These are phyloP conservation scores for Arrhamphus sclerolepis DNA, from an alignment of 2,797 vertebrate genomes.

Conservation along the genomic window DNA sequence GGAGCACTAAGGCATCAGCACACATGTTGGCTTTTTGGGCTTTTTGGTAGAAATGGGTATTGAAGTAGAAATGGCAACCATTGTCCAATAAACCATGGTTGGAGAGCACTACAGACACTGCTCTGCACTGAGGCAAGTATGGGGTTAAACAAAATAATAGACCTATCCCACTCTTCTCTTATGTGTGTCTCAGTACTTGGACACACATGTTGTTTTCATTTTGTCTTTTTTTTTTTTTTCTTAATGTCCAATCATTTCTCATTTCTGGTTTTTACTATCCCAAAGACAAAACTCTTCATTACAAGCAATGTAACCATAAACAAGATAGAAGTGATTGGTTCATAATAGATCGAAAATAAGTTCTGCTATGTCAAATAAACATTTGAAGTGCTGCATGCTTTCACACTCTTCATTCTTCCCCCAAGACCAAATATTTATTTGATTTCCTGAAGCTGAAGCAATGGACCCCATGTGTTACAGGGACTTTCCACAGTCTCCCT, in stretches of 20 bases:
- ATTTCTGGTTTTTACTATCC: conserved; percentile 10
- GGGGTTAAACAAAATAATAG: conserved; percentile 33
- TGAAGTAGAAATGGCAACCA: conserved; percentile 8
- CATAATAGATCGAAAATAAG: conserved; percentile 23
- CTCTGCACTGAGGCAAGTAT: conserved; percentile 33
- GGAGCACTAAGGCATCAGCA: conserved; percentile 45
- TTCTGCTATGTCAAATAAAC: conserved; percentile 40
- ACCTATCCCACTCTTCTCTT: conserved; percentile 28
- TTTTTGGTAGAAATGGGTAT: conserved; percentile 31
- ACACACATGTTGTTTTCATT: conserved; percentile 28
- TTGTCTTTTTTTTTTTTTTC: conserved; percentile 1
- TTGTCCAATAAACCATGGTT: conserved; percentile 48
- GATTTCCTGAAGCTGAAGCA: conserved; percentile 72
- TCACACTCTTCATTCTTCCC: conserved; percentile 30
- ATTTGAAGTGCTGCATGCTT: conserved; percentile 32
- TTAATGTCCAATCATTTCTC: not conserved
- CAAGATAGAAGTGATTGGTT: conserved; percentile 41
- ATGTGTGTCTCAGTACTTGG: conserved; percentile 5
- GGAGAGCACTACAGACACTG: conserved; percentile 27
- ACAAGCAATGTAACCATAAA: conserved; percentile 21
- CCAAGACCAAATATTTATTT: conserved; percentile 63
- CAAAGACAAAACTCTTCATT: conserved; percentile 21
- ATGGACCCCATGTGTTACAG: conserved; percentile 74
- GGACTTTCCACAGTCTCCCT: conserved; percentile 75
- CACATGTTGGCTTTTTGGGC: conserved; percentile 52